A percentile compares a stretch with the other conserved stretches of the same genome.
Conservation (phyloP, 1,140 invertebrate genomes). For the Orius insidiosus region DNA sequence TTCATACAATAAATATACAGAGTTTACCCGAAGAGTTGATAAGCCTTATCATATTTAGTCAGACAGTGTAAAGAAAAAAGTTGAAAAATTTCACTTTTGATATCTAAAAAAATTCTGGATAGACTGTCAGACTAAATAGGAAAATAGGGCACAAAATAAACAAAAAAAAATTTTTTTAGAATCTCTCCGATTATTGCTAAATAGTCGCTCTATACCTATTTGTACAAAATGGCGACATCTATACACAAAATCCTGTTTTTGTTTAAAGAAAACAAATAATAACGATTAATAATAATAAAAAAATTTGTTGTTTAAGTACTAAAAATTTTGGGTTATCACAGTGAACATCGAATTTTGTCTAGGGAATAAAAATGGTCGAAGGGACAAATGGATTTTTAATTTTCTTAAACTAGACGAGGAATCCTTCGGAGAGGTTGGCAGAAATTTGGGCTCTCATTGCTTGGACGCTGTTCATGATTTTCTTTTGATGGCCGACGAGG, state of each 20-base stretch:
- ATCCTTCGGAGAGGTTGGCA: constrained; percentile 75
- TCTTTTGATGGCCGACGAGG: constrained; percentile 94
- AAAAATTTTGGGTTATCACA: constrained; percentile 14
- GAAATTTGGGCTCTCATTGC: constrained; percentile 75
- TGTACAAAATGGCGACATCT: constrained; percentile 6
- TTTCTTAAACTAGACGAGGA: constrained; percentile 50
- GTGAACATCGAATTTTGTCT: constrained; percentile 14
- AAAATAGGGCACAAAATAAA: background rate
- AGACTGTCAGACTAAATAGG: no score
- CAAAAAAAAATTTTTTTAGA: constrained; percentile 6
- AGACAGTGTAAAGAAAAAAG: no score
- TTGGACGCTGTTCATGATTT: constrained; percentile 92
- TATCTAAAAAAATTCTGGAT: no score
- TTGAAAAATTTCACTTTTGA: no score
- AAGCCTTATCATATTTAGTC: background rate
- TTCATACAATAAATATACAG: constrained; percentile 11
- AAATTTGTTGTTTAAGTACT: constrained; percentile 9
- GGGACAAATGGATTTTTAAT: background rate
- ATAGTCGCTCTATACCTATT: constrained; percentile 3
- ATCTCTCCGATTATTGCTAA: constrained; percentile 11
- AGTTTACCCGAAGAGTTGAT: constrained; percentile 1
- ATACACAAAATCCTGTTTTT: constrained; percentile 1
- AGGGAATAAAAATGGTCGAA: constrained; percentile 3
- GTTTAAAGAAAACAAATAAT: background rate
- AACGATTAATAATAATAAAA: constrained; percentile 5